These are phyloP conservation scores for Amphipoea oculea DNA, from an alignment of 2,888 invertebrate species.

Conservation along the genomic window DNA sequence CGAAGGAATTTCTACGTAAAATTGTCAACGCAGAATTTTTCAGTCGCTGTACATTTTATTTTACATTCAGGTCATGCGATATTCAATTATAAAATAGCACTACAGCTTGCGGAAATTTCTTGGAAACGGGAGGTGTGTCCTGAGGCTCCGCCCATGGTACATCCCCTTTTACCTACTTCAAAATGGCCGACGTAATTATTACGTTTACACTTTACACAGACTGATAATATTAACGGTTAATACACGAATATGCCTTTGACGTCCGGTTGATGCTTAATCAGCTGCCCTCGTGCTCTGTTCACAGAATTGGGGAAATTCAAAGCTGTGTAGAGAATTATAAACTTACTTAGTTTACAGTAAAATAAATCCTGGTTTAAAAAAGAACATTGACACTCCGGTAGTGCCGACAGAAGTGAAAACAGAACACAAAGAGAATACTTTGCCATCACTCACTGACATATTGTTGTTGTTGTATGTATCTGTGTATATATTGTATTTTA, in stretches of 20 bases:
- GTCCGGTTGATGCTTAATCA: neutral
- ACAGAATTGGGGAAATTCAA: neutral
- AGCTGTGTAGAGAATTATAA: neutral
- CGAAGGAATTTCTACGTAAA: neutral
- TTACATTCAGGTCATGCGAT: neutral
- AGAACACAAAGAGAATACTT: too few relatives aligned
- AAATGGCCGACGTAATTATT: slow-evolving; percentile 21
- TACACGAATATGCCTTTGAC: neutral
- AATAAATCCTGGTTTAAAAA: neutral
- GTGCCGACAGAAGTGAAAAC: too few relatives aligned
- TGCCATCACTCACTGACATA: too few relatives aligned
- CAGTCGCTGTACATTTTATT: neutral
- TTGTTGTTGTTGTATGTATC: too few relatives aligned
- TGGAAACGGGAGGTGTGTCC: slow-evolving; percentile 28
- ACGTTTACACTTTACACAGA: slow-evolving; percentile 11
- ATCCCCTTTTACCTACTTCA: neutral
- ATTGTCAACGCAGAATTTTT: neutral
- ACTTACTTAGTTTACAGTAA: too few relatives aligned
- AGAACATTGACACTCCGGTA: neutral
- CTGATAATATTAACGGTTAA: neutral
- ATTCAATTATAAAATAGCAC: neutral
- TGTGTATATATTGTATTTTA: too few relatives aligned
- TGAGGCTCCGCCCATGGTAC: slow-evolving; percentile 16
- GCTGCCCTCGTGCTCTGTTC: too few relatives aligned
- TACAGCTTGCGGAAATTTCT: slow-evolving; percentile 4